A percentile compares a stretch with the other conserved stretches of the same genome.
These are phyloP conservation scores for Hemiscyllium ocellatum DNA, from an alignment of 2,113 vertebrate genomes.

Conservation along the genomic window DNA sequence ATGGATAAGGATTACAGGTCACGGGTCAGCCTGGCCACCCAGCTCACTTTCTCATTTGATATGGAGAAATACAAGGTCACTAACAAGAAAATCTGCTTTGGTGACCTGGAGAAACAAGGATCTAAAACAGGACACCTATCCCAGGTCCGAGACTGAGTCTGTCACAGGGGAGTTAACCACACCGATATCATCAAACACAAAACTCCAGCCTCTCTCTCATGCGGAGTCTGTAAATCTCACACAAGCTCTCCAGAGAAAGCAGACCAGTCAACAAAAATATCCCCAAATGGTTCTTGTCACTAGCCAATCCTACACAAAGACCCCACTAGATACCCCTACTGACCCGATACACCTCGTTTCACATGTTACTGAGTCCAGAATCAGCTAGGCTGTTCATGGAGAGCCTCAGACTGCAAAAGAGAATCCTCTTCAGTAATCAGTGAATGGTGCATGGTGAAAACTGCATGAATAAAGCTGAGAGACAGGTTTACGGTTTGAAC, in stretches of 20 bases:
- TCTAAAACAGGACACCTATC: background rate
- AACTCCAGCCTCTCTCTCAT: background rate
- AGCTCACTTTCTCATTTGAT: background rate
- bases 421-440: background rate
- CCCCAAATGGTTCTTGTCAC: background rate
- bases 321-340: background rate
- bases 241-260: background rate
- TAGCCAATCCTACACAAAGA: background rate
- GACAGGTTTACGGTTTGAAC: too few relatives aligned
- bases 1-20: background rate
- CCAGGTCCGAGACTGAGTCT: background rate
- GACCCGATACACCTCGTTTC: background rate
- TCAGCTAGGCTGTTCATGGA: background rate
- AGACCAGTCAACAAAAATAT: background rate
- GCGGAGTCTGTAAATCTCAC: background rate
- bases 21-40: too few relatives aligned
- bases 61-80: background rate
- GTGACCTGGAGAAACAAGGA: background rate
- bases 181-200: too few relatives aligned
- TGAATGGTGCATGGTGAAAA: background rate
- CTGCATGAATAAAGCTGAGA: background rate
- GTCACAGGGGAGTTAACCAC: too few relatives aligned
- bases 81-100: background rate
- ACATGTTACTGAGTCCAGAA: background rate
- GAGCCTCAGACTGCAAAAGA: background rate